Base-by-base conservation (phyloP, 1,140 invertebrate genomes). In the Capitella teleta region DNA sequence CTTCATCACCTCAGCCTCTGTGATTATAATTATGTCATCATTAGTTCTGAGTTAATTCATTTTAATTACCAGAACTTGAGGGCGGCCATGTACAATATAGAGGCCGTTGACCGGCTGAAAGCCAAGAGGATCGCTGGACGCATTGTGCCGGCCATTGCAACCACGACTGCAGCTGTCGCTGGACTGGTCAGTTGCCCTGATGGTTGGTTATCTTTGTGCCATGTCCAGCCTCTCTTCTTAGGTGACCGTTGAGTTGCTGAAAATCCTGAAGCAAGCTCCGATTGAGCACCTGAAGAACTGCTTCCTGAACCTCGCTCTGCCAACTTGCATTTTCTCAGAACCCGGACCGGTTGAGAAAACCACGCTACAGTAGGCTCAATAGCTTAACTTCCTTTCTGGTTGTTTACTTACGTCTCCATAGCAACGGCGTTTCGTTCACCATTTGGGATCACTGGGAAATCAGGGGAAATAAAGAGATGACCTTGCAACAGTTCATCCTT, bases 131-230 rank as follows among this genome's bases (percentile, higher is more conserved):
- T 98, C 66, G 95, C 95, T 44, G 95, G 95, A 19, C 94, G 95
- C 70, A 98, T 99, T 62, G 98, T 98, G 58, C 95, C 95, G 1
- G 95, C 95, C 10, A 97, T 99, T 61, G 95, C 95, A 3, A 99
- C 95, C 4, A 98, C 95, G 2, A 98, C 95, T 12, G 90, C 92
- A 0, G 84, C 97, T 1, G 88, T 98, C 0, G 87, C 87, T 45
- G 95, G 95, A 19, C 77, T 98, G 3, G 91, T 92, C 16, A 86
- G 87, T 44, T 5, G 21, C 23, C 38, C 5, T 40, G n/a, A 21
- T 5, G 6, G 19, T 40, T 21, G 10, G 12, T 40, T 38, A 5
- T 38, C 36, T 18, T 12, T 12, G 16, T 38, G 36, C 5, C 16
- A 12, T n/a, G n/a, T 18, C 36, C 12, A 14, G 18, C 1, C 0